Conservation (phyloP, 1,140 invertebrate genomes). For the Zophobas atratus region DNA sequence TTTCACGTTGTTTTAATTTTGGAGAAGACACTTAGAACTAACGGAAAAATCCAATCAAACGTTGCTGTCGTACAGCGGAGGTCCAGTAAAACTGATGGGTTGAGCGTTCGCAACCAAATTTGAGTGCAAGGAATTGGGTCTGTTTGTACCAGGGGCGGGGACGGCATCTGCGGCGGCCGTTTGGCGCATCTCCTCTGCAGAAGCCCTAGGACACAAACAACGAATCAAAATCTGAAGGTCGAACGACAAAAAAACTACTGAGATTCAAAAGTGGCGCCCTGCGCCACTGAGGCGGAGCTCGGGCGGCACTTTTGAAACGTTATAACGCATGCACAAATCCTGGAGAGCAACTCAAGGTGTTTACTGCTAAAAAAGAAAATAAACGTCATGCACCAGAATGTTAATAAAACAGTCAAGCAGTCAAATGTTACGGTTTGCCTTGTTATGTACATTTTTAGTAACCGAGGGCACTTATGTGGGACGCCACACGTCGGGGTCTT, state of each 20-base stretch:
- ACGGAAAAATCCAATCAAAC: conserved; percentile 66
- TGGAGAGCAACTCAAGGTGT: conserved; percentile 5
- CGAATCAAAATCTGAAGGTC: background rate
- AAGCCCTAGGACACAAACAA: conserved; percentile 73
- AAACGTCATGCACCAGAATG: conserved; percentile 19
- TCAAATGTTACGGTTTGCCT: conserved; percentile 26
- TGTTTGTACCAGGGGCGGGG: conserved; percentile 54
- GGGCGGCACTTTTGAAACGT: background rate
- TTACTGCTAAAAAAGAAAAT: conserved; percentile 42
- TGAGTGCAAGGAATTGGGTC: conserved; percentile 70
- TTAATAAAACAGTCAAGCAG: conserved; percentile 37
- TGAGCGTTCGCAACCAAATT: conserved; percentile 84
- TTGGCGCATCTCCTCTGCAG: conserved; percentile 82
- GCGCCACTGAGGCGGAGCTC: too few species aligned
- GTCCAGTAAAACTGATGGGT: conserved; percentile 80
- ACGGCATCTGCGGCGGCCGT: conserved; percentile 70
- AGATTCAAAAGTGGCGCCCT: too few species aligned
- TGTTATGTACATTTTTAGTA: conserved; percentile 16
- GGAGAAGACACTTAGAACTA: conserved; percentile 35
- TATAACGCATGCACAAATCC: background rate
- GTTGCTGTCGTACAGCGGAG: conserved; percentile 75
- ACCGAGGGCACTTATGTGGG: conserved; percentile 80
- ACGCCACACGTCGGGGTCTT: conserved; percentile 91
- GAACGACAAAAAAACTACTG: conserved; percentile 16
- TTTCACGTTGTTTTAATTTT: conserved; percentile 4